phyloP scores from a whole-genome alignment of 2,797 vertebrate genomes.

The Pogonophryne albipinna region DNA sequence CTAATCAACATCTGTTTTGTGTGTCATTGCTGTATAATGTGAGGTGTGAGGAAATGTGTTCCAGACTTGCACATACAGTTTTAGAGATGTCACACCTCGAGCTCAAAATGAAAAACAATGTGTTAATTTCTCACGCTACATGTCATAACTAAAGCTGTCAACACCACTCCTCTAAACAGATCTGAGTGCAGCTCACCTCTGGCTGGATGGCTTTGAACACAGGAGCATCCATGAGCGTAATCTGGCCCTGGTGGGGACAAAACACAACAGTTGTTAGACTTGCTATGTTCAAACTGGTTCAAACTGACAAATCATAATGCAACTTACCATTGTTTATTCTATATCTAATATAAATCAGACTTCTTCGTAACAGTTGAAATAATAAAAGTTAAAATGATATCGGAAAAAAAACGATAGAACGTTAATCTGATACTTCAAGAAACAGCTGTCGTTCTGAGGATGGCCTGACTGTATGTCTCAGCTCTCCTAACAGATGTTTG shows the following conservation, averaged over 20 bases:
- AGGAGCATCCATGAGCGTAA: slow-evolving; percentile 97
- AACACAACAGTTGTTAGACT: slow-evolving; percentile 40
- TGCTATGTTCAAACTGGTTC: neutral
- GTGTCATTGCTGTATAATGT: neutral
- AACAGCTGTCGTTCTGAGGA: neutral
- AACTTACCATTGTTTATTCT: neutral
- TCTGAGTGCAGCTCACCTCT: slow-evolving; percentile 87
- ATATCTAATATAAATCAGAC: neutral
- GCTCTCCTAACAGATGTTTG: slow-evolving; percentile 1
- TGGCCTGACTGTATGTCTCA: neutral
- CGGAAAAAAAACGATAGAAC: neutral
- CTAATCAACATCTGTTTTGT: neutral
- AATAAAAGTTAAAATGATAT: neutral
- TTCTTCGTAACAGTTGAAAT: neutral
- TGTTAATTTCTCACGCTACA: slow-evolving; percentile 12
- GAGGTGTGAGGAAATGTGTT: neutral
- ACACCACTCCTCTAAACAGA: neutral
- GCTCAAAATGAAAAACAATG: neutral
- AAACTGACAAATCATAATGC: neutral
- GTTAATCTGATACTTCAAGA: neutral
- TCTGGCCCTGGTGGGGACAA: slow-evolving; percentile 90
- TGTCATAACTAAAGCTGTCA: neutral
- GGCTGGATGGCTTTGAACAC: slow-evolving; percentile 99
- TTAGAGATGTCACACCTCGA: neutral
- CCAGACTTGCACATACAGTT: neutral